phyloP scores from a whole-genome alignment of 1,140 invertebrate species.

The Leptoteleia sp. region DNA sequence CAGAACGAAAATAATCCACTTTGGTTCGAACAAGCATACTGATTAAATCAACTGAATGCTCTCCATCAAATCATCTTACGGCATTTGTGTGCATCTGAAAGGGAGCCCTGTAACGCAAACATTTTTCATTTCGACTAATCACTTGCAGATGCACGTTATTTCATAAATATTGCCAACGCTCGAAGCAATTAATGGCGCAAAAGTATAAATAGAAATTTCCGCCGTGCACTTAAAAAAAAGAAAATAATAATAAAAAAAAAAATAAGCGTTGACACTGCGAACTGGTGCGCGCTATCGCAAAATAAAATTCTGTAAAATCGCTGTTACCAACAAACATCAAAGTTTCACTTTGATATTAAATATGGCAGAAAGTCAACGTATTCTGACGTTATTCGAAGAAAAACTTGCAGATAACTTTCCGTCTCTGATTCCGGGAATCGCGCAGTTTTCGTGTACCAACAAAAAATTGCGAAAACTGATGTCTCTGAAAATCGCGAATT shows the following conservation, averaged over 20 bases:
- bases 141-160: slow-evolving; percentile 4
- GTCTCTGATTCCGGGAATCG: slow-evolving; percentile 3
- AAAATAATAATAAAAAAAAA: slow-evolving; percentile 16
- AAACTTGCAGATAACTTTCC: slow-evolving; percentile 12
- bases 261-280: not conserved
- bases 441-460: slow-evolving; percentile 2
- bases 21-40: slow-evolving; percentile 45
- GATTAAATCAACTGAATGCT: slow-evolving; percentile 53
- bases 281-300: not conserved
- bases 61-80: slow-evolving; percentile 35
- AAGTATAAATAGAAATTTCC: slow-evolving; percentile 3
- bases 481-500: slow-evolving; percentile 15
- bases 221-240: not conserved
- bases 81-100: slow-evolving; percentile 17
- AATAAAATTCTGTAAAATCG: slow-evolving; percentile 7
- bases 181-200: slow-evolving; percentile 7
- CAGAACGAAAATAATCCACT: slow-evolving; percentile 55
- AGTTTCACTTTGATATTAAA: slow-evolving; percentile 21
- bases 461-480: not conserved
- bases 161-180: slow-evolving; percentile 15
- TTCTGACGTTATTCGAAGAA: slow-evolving; percentile 7
- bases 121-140: slow-evolving; percentile 15
- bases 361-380: slow-evolving; percentile 20
- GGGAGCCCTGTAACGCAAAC: slow-evolving; percentile 5
- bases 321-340: not conserved